Evolutionary conservation across 2,113 vertebrate species (phyloP).

Genomic region (Solea solea): DNA sequence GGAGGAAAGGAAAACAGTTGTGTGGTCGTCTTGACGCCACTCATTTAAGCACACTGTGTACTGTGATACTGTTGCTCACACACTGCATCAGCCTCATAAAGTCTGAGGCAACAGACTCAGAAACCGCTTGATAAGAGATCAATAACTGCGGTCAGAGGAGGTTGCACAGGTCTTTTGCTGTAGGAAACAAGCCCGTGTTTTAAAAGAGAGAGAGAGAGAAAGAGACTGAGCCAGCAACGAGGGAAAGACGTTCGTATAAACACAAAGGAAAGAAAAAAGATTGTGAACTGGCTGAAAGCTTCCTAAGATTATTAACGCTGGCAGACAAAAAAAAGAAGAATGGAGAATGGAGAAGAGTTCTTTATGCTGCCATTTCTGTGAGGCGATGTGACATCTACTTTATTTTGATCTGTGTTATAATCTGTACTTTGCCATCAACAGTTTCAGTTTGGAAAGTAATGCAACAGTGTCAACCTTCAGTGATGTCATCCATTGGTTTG

Average conservation of each 20-base stretch:
- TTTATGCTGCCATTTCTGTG: no score
- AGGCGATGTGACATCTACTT: no score
- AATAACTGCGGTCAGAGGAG: conserved; percentile 54
- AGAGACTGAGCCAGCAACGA: background rate
- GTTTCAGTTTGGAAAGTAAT: no score
- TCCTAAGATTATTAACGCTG: no score
- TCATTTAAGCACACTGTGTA: conserved; percentile 38
- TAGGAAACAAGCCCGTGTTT: conserved; percentile 24
- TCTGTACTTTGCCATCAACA: no score
- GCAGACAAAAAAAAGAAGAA: no score
- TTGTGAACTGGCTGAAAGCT: no score
- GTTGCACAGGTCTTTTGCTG: conserved; percentile 29
- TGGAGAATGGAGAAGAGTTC: no score
- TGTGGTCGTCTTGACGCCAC: conserved; percentile 9
- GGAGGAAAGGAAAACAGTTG: conserved; percentile 6
- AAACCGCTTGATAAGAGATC: conserved; percentile 40
- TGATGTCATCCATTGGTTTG: no score
- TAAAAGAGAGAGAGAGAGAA: background rate
- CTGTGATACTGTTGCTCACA: conserved; percentile 5
- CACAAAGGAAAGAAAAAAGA: background rate
- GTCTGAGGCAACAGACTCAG: background rate
- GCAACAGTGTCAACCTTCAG: no score
- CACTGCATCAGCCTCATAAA: conserved; percentile 39
- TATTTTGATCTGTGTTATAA: no score
- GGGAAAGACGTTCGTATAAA: background rate